Evolutionary conservation across 2,797 vertebrate species (phyloP), one percentile per base, ranked within the genome.

Genomic region (Tenualosa thibaudeaui): DNA sequence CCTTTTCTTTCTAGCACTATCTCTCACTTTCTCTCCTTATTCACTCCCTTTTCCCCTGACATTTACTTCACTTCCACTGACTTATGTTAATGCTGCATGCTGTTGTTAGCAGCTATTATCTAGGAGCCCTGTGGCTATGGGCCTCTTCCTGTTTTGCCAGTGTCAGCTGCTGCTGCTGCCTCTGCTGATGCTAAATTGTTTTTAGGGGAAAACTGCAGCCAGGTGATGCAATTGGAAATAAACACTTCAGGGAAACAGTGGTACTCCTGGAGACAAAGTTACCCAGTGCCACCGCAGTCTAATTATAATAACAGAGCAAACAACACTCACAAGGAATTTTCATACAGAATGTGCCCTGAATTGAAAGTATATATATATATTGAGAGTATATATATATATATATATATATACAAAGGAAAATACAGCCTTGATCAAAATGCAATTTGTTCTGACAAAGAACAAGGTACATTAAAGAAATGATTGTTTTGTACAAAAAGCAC

Each of bases 141-240:
- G 58, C 86, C 83, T 78, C 65, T 6, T 82, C 81, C 83, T 91
- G 88, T 90, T 88, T 86, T 89, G 86, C 53, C 86, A 82, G 43
- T 24, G 81, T 58, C 82, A 87, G 85, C 85, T 82, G 19, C 81
- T 26, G 62, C 54, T 56, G 19, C 51, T 13, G 51, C 51, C 3
- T 10, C 51, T 13, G 13, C 87, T 68, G 86, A 86, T 37, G 53
- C 83, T 86, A 31, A 87, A 82, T 92, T 92, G 90, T 91, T 91
- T 90, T 90, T 88, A 87, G 88, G 89, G 85, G 90, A 87, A 84
- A 65, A 46, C 87, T 71, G 62, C 7, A 50, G 46, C 51, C 82
- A 84, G 54, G 17, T 89, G 89, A 90, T 89, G 91, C 86, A 90
- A 89, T 83, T 88, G 87, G 87, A 91, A 89, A 89, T 71, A 56